These are phyloP conservation scores for Liodrosophila aerea DNA, from an alignment of 2,888 invertebrate species.

Conservation along the genomic window DNA sequence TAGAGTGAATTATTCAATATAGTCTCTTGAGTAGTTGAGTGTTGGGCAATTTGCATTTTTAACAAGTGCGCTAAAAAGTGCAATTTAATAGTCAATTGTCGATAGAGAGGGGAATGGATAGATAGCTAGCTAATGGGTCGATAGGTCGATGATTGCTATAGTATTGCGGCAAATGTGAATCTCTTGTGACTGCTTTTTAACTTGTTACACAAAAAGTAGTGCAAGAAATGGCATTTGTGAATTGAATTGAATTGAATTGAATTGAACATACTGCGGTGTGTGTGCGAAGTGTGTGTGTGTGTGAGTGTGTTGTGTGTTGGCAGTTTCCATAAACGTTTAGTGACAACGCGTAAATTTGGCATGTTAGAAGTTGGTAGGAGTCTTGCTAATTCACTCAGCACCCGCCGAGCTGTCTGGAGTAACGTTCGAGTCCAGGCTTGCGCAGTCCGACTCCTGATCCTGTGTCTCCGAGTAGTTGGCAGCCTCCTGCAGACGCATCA, in stretches of 20 bases:
- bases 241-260: conserved; percentile 18
- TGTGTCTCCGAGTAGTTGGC: conserved; percentile 95
- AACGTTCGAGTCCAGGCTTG: conserved; percentile 91
- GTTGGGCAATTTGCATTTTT: conserved; percentile 78
- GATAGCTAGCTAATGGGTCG: conserved; percentile 7
- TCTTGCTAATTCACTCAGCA: conserved; percentile 73
- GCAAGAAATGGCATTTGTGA: conserved; percentile 77
- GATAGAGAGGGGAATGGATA: conserved; percentile 8
- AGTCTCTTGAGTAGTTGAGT: neutral
- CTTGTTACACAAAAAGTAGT: conserved; percentile 74
- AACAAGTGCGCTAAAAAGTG: conserved; percentile 81
- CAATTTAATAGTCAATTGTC: conserved; percentile 65
- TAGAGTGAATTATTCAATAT: neutral
- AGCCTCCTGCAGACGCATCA: conserved; percentile 97
- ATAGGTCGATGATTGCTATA: too few species aligned
- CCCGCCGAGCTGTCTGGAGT: conserved; percentile 87
- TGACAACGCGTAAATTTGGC: conserved; percentile 61
- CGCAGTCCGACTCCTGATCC: conserved; percentile 95
- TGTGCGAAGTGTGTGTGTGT: conserved; percentile 7
- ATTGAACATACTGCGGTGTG: conserved; percentile 7
- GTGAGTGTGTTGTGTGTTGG: conserved; percentile 4
- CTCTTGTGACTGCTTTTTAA: conserved; percentile 73
- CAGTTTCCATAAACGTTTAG: conserved; percentile 29
- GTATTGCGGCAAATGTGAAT: conserved; percentile 71
- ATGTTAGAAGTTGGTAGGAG: conserved; percentile 64